Percentiles rank a stretch among this genome's conserved stretches.
These are phyloP conservation scores for Seriola quinqueradiata DNA, from an alignment of 2,113 vertebrate genomes.

Conservation along the genomic window DNA sequence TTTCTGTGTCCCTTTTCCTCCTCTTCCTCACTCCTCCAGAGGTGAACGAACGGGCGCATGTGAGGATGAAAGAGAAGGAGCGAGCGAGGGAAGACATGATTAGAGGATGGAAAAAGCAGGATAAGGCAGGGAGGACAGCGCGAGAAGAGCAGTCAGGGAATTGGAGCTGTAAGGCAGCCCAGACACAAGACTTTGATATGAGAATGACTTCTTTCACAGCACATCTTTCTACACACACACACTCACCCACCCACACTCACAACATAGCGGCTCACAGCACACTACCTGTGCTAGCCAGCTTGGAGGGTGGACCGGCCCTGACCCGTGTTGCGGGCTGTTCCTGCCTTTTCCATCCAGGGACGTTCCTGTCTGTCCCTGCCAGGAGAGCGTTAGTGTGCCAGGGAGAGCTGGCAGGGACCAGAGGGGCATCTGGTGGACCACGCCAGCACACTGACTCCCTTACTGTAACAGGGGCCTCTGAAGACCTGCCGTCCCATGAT, in stretches of 20 bases:
- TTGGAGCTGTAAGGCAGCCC: slow-evolving; percentile 35
- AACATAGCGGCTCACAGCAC: slow-evolving; percentile 12
- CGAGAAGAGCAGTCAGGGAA: slow-evolving; percentile 39
- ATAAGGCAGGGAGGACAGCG: slow-evolving; percentile 51
- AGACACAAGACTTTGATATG: slow-evolving; percentile 68
- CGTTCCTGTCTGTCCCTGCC: slow-evolving; percentile 68
- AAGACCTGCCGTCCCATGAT: slow-evolving; percentile 69
- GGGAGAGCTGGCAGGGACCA: slow-evolving; percentile 63
- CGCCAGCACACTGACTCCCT: slow-evolving; percentile 53
- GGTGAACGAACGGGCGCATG: slow-evolving; percentile 13
- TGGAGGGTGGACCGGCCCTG: slow-evolving; percentile 53
- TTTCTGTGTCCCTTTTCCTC: background rate
- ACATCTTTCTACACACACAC: background rate
- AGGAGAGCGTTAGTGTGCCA: slow-evolving; percentile 61
- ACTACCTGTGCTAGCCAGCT: slow-evolving; percentile 54
- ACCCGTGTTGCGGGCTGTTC: slow-evolving; percentile 47
- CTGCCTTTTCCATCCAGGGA: slow-evolving; percentile 67
- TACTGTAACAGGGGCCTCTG: slow-evolving; percentile 67
- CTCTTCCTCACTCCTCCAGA: slow-evolving; percentile 37
- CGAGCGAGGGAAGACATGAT: slow-evolving; percentile 43
- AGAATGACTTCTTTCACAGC: slow-evolving; percentile 26
- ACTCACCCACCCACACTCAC: slow-evolving; percentile 8
- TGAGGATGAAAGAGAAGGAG: slow-evolving; percentile 50
- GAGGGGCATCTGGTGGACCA: slow-evolving; percentile 62
- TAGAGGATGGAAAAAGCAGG: slow-evolving; percentile 56